Evolutionary conservation across 2,797 vertebrate species (phyloP), one percentile per base, ranked within the genome.

Genomic region (Myiothlypis chrysogaster): DNA sequence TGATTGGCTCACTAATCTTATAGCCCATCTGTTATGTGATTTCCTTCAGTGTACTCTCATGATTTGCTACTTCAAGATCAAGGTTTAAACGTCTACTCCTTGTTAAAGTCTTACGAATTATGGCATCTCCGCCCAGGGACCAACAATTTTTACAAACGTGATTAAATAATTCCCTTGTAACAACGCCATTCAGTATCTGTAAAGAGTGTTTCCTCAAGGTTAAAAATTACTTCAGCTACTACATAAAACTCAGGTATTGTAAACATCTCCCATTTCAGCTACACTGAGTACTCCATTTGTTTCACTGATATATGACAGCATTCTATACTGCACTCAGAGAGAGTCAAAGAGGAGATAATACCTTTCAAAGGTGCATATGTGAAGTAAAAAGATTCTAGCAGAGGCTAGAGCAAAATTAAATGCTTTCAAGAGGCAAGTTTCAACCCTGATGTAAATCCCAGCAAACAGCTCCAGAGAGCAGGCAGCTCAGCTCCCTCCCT

Each of bases 231-330:
- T 71, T 88, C 44, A 78, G 57, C 39, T 83, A 30, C 83, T 66
- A 84, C 37, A 46, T 24, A 84, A 81, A 81, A 69, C 55, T 65
- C 72, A 77, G 37, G 6, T 76, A 76, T 46, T 78, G 53, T 83
- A 86, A 96, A 87, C 44, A 70, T 91, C 86, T 84, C 61, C 52
- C 65, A 46, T 70, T 83, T 83, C 89, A 91, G 69, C 90, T 97
- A 89, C 92, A 94, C 55, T 93, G 70, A 81, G n/a, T 68, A 83
- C 53, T 82, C 65, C 39, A 41, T 41, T 44, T 68, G 59, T 86
- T 94, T 83, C 61, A 32, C 61, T 61, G 68, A 47, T 25, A 16
- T 1, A 50, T 1, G 28, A 84, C 92, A 90, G 81, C 66, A 81
- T 91, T 44, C 53, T 35, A 21, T 11, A 21, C 46, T 71, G 72